Conservation (phyloP, 2,888 invertebrate species). For the Hirtodrosophila confusa region DNA sequence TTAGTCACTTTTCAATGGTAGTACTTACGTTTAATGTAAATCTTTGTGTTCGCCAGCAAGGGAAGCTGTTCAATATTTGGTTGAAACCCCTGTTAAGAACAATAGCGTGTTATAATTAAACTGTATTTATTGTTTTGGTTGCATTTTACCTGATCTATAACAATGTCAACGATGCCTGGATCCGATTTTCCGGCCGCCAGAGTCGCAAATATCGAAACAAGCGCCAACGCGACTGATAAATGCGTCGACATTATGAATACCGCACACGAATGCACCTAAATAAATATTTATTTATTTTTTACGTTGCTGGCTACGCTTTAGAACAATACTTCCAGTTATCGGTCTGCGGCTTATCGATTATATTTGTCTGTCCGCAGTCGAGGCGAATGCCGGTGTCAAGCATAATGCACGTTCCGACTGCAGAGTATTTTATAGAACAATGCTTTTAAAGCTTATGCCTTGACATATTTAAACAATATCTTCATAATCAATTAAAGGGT, state of each 20-base stretch:
- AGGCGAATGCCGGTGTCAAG: slow-evolving; percentile 27
- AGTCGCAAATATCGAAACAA: slow-evolving; percentile 32
- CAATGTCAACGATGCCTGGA: slow-evolving; percentile 54
- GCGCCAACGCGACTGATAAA: slow-evolving; percentile 45
- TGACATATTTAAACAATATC: too few species aligned
- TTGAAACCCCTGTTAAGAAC: slow-evolving; percentile 60
- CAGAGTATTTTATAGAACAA: neutral
- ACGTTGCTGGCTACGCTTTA: slow-evolving; percentile 47
- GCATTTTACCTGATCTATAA: slow-evolving; percentile 53
- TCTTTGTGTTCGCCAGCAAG: slow-evolving; percentile 89
- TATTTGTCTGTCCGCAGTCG: slow-evolving; percentile 21
- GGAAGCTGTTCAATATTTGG: slow-evolving; percentile 85
- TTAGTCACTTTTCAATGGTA: slow-evolving; percentile 41
- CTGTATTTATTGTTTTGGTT: slow-evolving; percentile 26
- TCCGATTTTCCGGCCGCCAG: slow-evolving; percentile 55
- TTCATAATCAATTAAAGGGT: too few species aligned
- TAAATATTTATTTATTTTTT: slow-evolving; percentile 55
- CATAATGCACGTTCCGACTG: neutral
- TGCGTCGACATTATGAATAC: slow-evolving; percentile 40
- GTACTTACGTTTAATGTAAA: slow-evolving; percentile 88
- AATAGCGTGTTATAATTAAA: neutral
- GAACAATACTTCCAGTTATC: slow-evolving; percentile 52
- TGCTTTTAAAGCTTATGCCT: too few species aligned
- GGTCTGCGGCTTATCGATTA: slow-evolving; percentile 38
- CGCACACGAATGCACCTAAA: slow-evolving; percentile 33